phyloP scores from a whole-genome alignment of 2,113 vertebrate species.

The Aegotheles bennettii region DNA sequence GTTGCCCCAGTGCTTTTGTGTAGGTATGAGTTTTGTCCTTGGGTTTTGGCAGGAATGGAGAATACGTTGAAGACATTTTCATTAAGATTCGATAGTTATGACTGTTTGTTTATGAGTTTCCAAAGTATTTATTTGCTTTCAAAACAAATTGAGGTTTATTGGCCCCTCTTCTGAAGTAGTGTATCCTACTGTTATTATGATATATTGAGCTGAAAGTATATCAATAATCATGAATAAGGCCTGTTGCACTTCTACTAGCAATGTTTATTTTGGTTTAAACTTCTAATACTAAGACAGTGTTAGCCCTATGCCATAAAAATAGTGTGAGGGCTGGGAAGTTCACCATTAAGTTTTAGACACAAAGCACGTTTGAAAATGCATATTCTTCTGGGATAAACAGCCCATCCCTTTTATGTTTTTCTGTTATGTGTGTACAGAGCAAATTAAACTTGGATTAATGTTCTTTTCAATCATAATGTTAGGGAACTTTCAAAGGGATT shows the following conservation, averaged over 20 bases:
- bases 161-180: accelerated
- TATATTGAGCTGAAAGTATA: not conserved
- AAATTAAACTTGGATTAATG: not conserved
- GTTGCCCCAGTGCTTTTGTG: not conserved
- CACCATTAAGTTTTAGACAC: not conserved
- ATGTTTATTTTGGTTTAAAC: not conserved
- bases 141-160: not conserved
- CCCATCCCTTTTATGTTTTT: not conserved
- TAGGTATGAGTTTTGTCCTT: not conserved
- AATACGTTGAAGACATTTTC: not conserved
- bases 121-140: not conserved
- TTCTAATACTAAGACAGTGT: not conserved
- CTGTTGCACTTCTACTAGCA: not conserved
- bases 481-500: not conserved
- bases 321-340: not conserved
- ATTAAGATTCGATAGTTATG: not conserved
- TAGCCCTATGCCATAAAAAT: not conserved
- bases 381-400: not conserved
- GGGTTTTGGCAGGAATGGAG: not conserved
- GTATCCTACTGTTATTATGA: not conserved
- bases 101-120: not conserved
- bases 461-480: not conserved
- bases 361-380: not conserved
- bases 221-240: not conserved
- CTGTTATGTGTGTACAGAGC: not conserved